Conservation (phyloP, 1,140 invertebrate genomes). For the Neodiprion pinetum region DNA sequence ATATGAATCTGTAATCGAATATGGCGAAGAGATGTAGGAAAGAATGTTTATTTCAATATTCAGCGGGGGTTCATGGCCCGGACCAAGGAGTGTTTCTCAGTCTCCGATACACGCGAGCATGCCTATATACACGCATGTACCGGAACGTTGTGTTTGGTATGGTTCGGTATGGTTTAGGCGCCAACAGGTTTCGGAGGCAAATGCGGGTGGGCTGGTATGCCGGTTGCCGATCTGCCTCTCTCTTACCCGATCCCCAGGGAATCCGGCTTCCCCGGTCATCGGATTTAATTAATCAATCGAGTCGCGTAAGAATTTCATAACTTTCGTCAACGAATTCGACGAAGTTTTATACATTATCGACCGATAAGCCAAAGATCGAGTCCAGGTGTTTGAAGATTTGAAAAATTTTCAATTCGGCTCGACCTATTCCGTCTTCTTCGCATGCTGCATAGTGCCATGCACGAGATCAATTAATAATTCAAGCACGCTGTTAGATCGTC, state of each 20-base stretch:
- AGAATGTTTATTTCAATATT: conserved; percentile 1
- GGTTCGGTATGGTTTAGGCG: conserved; percentile 40
- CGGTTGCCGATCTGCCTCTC: neutral
- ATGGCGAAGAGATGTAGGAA: neutral
- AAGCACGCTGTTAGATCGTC: neutral
- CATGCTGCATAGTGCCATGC: no score
- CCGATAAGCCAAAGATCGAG: no score
- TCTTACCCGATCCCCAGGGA: no score
- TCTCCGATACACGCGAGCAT: neutral
- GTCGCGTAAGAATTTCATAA: neutral
- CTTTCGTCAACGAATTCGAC: neutral
- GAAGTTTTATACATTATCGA: no score
- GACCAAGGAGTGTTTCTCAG: neutral
- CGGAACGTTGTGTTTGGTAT: neutral
- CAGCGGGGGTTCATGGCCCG: neutral
- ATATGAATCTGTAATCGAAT: no score
- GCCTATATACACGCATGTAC: neutral
- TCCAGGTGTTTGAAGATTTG: no score
- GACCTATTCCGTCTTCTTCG: neutral
- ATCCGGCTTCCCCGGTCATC: neutral
- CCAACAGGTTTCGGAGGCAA: conserved; percentile 41
- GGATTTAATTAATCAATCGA: neutral
- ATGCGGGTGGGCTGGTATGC: conserved; percentile 4
- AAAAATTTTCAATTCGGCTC: neutral
- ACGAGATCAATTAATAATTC: neutral